Conservation (phyloP, 2,888 invertebrate species). For the Pheosia gnoma region DNA sequence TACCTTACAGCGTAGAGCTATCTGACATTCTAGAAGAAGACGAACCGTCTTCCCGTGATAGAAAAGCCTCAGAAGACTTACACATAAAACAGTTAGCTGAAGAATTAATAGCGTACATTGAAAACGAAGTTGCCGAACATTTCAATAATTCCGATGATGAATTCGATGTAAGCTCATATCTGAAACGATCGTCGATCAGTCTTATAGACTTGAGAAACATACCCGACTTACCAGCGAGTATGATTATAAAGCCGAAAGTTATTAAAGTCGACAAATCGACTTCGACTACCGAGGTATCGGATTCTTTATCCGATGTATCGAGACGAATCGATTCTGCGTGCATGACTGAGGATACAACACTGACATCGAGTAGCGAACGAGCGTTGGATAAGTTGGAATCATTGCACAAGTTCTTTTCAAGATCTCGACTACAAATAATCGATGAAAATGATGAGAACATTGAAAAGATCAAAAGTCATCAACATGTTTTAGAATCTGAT, state of each 20-base stretch:
- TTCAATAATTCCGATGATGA: slow-evolving; percentile 56
- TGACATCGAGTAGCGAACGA: slow-evolving; percentile 60
- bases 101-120: slow-evolving; percentile 65
- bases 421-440: slow-evolving; percentile 76
- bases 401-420: slow-evolving; percentile 73
- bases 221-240: slow-evolving; percentile 74
- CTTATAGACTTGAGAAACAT: slow-evolving; percentile 73
- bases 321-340: slow-evolving; percentile 67
- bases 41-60: slow-evolving; percentile 66
- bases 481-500: slow-evolving; percentile 23
- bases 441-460: slow-evolving; percentile 74
- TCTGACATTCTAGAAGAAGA: slow-evolving; percentile 79
- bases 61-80: slow-evolving; percentile 55
- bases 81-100: slow-evolving; percentile 60
- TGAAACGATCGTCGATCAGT: slow-evolving; percentile 70
- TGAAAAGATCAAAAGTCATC: slow-evolving; percentile 45
- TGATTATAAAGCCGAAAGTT: slow-evolving; percentile 73
- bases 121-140: slow-evolving; percentile 60
- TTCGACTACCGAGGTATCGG: slow-evolving; percentile 73
- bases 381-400: slow-evolving; percentile 75
- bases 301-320: slow-evolving; percentile 67
- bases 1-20: slow-evolving; percentile 72
- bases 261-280: slow-evolving; percentile 72
- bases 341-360: slow-evolving; percentile 72
- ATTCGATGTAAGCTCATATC: slow-evolving; percentile 63